Conservation (phyloP, 2,797 vertebrate genomes). For the Lophius americanus region DNA sequence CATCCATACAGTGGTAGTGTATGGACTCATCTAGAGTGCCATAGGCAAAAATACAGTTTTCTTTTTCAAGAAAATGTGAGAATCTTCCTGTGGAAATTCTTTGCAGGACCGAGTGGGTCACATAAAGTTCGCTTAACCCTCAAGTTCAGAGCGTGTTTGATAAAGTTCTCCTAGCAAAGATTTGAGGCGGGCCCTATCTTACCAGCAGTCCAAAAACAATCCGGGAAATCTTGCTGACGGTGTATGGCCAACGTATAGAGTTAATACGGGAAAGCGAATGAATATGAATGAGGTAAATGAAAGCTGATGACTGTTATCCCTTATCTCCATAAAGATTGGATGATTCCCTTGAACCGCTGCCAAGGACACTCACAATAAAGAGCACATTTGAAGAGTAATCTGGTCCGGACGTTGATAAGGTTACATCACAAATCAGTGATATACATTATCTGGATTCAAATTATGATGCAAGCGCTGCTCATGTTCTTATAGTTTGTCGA, state of each 20-base stretch:
- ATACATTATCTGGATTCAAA: conserved; percentile 34
- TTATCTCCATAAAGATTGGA: conserved; percentile 83
- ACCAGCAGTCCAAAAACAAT: conserved; percentile 65
- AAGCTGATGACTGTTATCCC: conserved; percentile 77
- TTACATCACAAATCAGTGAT: conserved; percentile 63
- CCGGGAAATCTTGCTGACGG: conserved; percentile 66
- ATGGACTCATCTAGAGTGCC: no score
- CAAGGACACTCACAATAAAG: conserved; percentile 79
- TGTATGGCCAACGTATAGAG: conserved; percentile 50
- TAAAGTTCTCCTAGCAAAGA: conserved; percentile 68
- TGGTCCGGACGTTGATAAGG: conserved; percentile 73
- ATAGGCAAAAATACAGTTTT: conserved; percentile 38
- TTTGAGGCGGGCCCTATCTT: conserved; percentile 49
- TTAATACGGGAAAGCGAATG: conserved; percentile 69
- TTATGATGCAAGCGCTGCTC: conserved; percentile 18
- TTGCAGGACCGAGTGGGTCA: conserved; percentile 55
- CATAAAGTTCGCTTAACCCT: conserved; percentile 62
- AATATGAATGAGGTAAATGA: conserved; percentile 81
- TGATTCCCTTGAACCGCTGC: conserved; percentile 76
- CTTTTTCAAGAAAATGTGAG: conserved; percentile 47
- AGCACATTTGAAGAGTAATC: conserved; percentile 69
- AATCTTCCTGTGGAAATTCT: conserved; percentile 40
- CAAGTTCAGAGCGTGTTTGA: conserved; percentile 61
- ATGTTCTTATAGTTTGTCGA: conserved; percentile 31
- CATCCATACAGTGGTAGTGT: no score